Percentiles rank a stretch among this genome's conserved stretches.
Evolutionary conservation across 2,888 invertebrate species (phyloP).

Genomic region (Buathra laborator): DNA sequence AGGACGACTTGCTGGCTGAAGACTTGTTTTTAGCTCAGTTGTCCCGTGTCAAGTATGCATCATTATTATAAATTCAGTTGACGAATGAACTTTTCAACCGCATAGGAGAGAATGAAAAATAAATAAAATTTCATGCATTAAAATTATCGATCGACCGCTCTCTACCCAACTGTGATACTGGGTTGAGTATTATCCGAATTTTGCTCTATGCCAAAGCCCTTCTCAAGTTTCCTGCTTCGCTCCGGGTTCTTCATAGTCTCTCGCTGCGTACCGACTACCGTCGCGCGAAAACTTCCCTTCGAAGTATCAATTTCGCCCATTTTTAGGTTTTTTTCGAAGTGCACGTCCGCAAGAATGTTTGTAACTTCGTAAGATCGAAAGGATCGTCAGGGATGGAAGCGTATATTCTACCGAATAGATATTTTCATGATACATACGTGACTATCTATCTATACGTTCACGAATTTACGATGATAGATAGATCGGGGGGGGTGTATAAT

Average conservation of each 20-base stretch:
- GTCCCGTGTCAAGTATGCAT: background rate
- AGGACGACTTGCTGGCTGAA: background rate
- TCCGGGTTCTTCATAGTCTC: background rate
- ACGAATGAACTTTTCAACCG: background rate
- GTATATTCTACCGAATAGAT: conserved; percentile 5
- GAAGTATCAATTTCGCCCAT: background rate
- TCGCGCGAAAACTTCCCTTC: background rate
- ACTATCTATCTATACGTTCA: conserved; percentile 20
- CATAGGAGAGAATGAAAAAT: background rate
- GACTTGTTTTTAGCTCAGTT: background rate
- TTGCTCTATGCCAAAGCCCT: background rate
- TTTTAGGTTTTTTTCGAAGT: too few relatives aligned
- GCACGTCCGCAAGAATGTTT: background rate
- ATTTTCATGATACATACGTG: background rate
- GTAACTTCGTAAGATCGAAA: background rate
- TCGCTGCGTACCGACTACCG: conserved; percentile 1
- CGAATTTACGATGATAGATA: conserved; percentile 60
- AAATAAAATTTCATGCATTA: background rate
- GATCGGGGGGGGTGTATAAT: conserved; percentile 53
- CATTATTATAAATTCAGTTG: background rate
- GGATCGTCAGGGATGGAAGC: background rate
- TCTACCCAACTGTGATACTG: background rate
- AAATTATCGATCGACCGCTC: background rate
- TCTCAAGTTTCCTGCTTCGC: background rate
- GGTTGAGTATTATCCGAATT: background rate